A percentile compares a stretch with the other conserved stretches of the same genome.
phyloP scores from a whole-genome alignment of 2,113 vertebrate species.

The Toxotes chatareus region DNA sequence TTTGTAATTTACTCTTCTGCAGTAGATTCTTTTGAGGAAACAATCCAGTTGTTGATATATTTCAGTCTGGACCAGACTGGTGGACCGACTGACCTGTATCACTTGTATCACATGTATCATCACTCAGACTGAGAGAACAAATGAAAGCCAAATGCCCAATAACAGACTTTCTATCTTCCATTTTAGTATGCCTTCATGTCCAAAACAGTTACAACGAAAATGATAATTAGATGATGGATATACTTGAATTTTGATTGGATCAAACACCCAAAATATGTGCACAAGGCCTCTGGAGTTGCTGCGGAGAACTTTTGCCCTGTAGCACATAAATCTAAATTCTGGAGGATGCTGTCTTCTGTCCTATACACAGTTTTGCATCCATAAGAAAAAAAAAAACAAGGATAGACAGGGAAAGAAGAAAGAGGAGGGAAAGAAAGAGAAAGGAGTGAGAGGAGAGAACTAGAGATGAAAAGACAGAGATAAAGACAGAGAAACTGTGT shows the following conservation, averaged over 20 bases:
- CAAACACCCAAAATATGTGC: background rate
- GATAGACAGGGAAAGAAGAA: constrained; percentile 12
- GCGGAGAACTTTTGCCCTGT: constrained; percentile 37
- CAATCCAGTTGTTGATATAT: background rate
- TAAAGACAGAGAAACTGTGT: constrained; percentile 33
- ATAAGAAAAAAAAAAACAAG: constrained; percentile 20
- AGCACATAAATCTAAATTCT: constrained; percentile 35
- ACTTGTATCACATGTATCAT: background rate
- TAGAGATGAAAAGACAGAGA: constrained; percentile 36
- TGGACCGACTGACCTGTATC: background rate
- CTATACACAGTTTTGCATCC: constrained; percentile 35
- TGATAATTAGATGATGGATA: background rate
- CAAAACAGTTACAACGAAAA: constrained; percentile 1
- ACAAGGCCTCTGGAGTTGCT: constrained; percentile 14
- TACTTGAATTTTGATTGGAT: background rate
- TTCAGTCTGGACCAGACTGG: background rate
- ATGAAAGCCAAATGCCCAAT: background rate
- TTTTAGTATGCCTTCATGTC: background rate
- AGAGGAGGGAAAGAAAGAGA: background rate
- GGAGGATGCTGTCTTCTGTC: constrained; percentile 13
- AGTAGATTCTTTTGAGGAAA: background rate
- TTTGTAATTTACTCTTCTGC: background rate
- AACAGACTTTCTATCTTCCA: background rate
- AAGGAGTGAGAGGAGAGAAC: constrained; percentile 1
- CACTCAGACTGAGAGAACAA: background rate